Conservation (phyloP, 1,140 invertebrate genomes). For the Geopemphigus sp. region DNA sequence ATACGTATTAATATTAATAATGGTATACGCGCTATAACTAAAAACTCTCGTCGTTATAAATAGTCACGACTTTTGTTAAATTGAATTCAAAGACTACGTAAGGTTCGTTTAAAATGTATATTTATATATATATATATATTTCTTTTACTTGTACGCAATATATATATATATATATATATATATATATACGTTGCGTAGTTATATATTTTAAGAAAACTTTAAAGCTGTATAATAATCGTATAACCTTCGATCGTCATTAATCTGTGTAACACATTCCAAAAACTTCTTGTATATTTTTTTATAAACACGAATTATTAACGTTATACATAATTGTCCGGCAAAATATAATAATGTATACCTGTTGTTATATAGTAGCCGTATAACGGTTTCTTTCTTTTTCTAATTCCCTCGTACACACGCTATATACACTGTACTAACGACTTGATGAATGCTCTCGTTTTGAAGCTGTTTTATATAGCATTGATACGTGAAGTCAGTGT, state of each 20-base stretch:
- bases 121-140: too few species aligned
- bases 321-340: too few species aligned
- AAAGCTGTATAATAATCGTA: neutral
- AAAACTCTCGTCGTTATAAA: neutral
- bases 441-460: constrained; percentile 36
- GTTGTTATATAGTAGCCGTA: neutral
- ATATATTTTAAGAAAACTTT: neutral
- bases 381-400: neutral
- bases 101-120: neutral
- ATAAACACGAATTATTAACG: neutral
- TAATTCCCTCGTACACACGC: neutral
- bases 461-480: constrained; percentile 18
- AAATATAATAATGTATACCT: too few species aligned
- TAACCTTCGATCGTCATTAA: neutral
- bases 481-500: constrained; percentile 46
- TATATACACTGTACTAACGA: neutral
- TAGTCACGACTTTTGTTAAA: constrained; percentile 27
- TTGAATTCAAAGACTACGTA: neutral
- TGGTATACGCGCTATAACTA: neutral
- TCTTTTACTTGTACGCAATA: neutral
- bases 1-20: constrained; percentile 1
- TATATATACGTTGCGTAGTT: neutral
- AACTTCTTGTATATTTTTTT: neutral
- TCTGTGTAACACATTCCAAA: neutral
- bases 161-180: neutral